These are phyloP conservation scores for Lethenteron camtschaticum DNA, from an alignment of 2,113 vertebrate genomes.

Conservation along the genomic window DNA sequence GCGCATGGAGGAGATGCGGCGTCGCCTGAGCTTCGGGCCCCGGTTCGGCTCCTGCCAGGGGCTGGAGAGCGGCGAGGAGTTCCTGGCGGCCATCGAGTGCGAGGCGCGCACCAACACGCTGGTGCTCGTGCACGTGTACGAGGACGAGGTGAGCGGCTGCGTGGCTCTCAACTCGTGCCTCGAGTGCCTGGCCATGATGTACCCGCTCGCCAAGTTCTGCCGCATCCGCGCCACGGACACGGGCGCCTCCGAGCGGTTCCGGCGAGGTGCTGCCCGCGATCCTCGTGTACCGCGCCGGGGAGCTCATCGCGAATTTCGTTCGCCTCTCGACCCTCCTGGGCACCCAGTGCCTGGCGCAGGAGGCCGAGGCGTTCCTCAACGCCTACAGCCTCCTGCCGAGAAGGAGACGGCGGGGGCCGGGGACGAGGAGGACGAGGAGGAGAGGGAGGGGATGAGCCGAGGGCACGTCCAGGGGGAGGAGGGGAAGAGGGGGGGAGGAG, in stretches of 20 bases:
- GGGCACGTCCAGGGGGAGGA: not conserved
- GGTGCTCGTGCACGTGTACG: conserved; percentile 70
- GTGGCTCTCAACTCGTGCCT: conserved; percentile 57
- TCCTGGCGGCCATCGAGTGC: conserved; percentile 68
- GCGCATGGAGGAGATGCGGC: conserved; percentile 91
- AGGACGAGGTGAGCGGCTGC: conserved; percentile 47
- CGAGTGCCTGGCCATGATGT: conserved; percentile 46
- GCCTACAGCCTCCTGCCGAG: conserved; percentile 71
- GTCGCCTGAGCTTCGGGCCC: conserved; percentile 71
- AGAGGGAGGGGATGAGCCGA: not conserved
- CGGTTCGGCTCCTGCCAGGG: conserved; percentile 51
- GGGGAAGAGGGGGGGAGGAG: not conserved
- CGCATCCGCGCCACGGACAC: conserved; percentile 57
- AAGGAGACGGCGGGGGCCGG: conserved; percentile 28
- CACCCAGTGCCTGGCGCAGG: conserved; percentile 66
- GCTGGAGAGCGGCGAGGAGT: conserved; percentile 59
- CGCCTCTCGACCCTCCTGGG: conserved; percentile 48
- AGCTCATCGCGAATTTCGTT: conserved; percentile 80
- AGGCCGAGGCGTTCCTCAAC: conserved; percentile 73
- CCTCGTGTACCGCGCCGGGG: conserved; percentile 73
- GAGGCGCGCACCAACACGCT: conserved; percentile 47
- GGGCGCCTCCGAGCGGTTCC: conserved; percentile 60
- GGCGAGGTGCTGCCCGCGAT: conserved; percentile 54
- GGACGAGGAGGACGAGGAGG: conserved; percentile 18
- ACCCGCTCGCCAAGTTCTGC: conserved; percentile 70